Evolutionary conservation across 2,888 invertebrate species (phyloP), one percentile per base, ranked within the genome.

Genomic region (Ethmia dodecea): DNA sequence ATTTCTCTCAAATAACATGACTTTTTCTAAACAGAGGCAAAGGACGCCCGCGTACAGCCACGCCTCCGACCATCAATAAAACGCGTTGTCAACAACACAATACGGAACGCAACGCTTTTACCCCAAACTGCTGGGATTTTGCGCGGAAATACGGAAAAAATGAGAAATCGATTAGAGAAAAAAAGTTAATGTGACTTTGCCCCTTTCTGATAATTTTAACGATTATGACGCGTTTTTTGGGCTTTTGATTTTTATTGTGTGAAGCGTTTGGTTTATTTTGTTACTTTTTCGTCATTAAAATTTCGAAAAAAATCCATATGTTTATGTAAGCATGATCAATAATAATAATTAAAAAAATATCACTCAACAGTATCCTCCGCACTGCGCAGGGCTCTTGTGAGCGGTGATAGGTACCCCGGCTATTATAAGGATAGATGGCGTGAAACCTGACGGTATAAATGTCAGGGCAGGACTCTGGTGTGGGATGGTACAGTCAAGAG

Each of bases 51-150:
- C 60, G 52, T 55, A 38, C 59, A 42, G 58, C 67, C 63, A 58
- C 72, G 69, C 72, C 69, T 60, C 45, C 49, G 22, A 47, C 64
- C 70, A 71, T 74, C 73, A 74, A 73, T 73, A 71, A 65, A 49
- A 38, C 46, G 24, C 47, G 45, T 52, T 49, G 63, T 60, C 66
- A 65, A 47, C 43, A 42, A 38, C 57, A 72, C 67, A 72, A 72
- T 60, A 43, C 47, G 35, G 33, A 38, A 42, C 40, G 48, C 41
- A 46, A 51, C 49, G 54, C 56, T 53, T 48, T 54, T 43, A 42
- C 48, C 38, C 44, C 57, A 65, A 66, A 61, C 49, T 52, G 57
- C 59, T 52, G 47, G 32, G 37, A 26, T 47, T 49, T 47, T 13
- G 37, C 49, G 26, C 38, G 45, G 52, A 52, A 51, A 39, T 26